phyloP scores from a whole-genome alignment of 2,797 vertebrate species.

The Gymnocypris eckloni region DNA sequence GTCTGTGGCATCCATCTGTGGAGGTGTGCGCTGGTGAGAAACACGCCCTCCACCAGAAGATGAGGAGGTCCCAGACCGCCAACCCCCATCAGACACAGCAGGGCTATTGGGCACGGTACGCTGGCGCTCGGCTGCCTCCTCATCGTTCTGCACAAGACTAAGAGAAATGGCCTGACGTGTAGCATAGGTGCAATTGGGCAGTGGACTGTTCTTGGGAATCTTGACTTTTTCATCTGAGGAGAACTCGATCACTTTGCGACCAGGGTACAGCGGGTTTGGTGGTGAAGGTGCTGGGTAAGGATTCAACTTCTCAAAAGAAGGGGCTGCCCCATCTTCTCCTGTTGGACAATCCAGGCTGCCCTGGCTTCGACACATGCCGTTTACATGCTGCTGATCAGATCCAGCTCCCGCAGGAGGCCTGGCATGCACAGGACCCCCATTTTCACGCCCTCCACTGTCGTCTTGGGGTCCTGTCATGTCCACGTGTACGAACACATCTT shows the following conservation, averaged over 20 bases:
- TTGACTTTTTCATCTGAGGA: slow-evolving; percentile 93
- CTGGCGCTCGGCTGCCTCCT: slow-evolving; percentile 72
- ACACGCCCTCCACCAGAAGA: slow-evolving; percentile 68
- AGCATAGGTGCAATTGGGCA: slow-evolving; percentile 96
- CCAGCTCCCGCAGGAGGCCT: slow-evolving; percentile 39
- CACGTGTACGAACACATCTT: slow-evolving; percentile 96
- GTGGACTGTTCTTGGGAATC: slow-evolving; percentile 94
- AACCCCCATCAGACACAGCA: slow-evolving; percentile 72
- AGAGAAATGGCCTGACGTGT: slow-evolving; percentile 96
- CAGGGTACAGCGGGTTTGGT: slow-evolving; percentile 88
- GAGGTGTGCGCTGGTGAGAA: slow-evolving; percentile 64
- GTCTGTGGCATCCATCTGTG: slow-evolving; percentile 67
- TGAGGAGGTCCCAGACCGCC: slow-evolving; percentile 69
- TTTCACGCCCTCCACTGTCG: slow-evolving; percentile 64
- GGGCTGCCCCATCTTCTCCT: slow-evolving; percentile 73
- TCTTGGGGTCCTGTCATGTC: slow-evolving; percentile 89
- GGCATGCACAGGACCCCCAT: slow-evolving; percentile 60
- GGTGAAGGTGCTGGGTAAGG: slow-evolving; percentile 90
- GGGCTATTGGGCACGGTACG: slow-evolving; percentile 81
- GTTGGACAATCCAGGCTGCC: slow-evolving; percentile 75
- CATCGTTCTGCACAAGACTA: slow-evolving; percentile 90
- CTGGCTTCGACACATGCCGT: slow-evolving; percentile 83
- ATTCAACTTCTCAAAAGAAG: slow-evolving; percentile 90
- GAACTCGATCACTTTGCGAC: slow-evolving; percentile 96
- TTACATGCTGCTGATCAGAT: slow-evolving; percentile 65